These are phyloP conservation scores for Acanthopleura granulata DNA, from an alignment of 2,888 invertebrate genomes.

Conservation along the genomic window DNA sequence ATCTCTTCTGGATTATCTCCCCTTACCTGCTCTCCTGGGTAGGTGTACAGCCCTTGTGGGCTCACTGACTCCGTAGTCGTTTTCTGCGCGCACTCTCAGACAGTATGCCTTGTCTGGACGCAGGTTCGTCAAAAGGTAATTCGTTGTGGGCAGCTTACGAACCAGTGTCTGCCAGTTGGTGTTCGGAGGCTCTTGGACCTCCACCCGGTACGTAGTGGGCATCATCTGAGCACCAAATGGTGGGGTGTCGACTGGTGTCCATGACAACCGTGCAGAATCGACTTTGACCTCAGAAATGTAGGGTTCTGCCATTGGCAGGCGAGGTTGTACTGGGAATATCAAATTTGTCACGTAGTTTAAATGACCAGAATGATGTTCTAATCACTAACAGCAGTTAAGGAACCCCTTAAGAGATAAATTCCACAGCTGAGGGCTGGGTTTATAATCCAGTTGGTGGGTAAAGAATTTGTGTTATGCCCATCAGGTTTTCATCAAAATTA, in stretches of 20 bases:
- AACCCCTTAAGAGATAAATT: too few relatives aligned
- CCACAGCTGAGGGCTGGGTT: too few relatives aligned
- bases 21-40: constrained; percentile 49
- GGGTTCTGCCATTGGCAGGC: constrained; percentile 55
- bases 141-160: constrained; percentile 51
- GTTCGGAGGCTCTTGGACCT: constrained; percentile 75
- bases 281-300: constrained; percentile 50
- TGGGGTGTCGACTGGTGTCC: constrained; percentile 56
- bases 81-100: constrained; percentile 95
- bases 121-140: constrained; percentile 69
- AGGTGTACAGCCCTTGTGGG: constrained; percentile 86
- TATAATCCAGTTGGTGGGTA: too few relatives aligned
- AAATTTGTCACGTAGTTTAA: too few relatives aligned
- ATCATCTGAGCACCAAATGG: constrained; percentile 71
- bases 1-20: not conserved
- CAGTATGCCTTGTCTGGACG: constrained; percentile 95
- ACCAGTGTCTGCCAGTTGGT: constrained; percentile 76
- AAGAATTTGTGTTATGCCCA: too few relatives aligned
- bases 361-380: too few relatives aligned
- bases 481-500: too few relatives aligned
- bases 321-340: constrained; percentile 48
- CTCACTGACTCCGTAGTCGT: constrained; percentile 95
- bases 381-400: too few relatives aligned
- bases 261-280: constrained; percentile 52
- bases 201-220: constrained; percentile 59